Evolutionary conservation across 2,888 invertebrate species (phyloP).

Genomic region (Pelosia muscerda): DNA sequence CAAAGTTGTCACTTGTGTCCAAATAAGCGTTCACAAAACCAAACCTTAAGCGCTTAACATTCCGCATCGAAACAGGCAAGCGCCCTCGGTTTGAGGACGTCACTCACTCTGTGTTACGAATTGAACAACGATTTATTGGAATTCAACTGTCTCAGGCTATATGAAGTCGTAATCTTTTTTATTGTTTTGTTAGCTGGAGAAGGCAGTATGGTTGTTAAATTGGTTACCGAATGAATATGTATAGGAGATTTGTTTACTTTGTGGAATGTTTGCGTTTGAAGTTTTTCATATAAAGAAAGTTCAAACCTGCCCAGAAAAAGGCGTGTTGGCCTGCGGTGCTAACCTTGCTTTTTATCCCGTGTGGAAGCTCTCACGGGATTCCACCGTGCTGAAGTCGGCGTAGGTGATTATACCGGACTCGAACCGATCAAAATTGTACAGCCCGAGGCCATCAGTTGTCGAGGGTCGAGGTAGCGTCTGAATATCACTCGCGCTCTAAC

Average conservation of each 20-base stretch:
- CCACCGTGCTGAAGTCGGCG: too few species aligned
- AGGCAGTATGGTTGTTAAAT: background rate
- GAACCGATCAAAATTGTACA: too few species aligned
- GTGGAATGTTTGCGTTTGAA: background rate
- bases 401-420: too few species aligned
- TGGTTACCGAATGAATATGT: background rate
- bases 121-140: slow-evolving; percentile 41
- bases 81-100: slow-evolving; percentile 22
- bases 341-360: too few species aligned
- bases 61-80: slow-evolving; percentile 28
- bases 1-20: background rate
- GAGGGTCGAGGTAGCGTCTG: too few species aligned
- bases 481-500: too few species aligned
- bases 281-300: background rate
- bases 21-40: slow-evolving; percentile 13
- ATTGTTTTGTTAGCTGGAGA: slow-evolving; percentile 12
- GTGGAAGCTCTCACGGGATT: too few species aligned
- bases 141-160: slow-evolving; percentile 20
- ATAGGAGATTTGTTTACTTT: background rate
- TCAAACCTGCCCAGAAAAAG: too few species aligned
- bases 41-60: slow-evolving; percentile 37
- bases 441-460: too few species aligned
- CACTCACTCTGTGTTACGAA: slow-evolving; percentile 26
- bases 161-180: slow-evolving; percentile 25
- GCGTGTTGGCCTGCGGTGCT: too few species aligned